Conservation (phyloP, 2,888 invertebrate species). For the Tetranychus piercei region DNA sequence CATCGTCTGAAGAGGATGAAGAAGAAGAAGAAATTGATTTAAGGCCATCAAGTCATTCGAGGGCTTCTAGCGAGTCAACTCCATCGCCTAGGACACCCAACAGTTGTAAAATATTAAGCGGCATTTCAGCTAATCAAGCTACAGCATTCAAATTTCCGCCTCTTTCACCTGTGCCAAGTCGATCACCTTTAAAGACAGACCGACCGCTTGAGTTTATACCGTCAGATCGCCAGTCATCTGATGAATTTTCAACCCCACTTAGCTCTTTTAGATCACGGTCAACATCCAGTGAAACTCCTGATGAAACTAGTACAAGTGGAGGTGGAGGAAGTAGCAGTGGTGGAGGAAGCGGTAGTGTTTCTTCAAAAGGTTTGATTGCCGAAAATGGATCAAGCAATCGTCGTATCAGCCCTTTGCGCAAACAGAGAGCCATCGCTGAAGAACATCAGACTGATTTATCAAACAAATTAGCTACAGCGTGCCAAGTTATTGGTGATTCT, state of each 20-base stretch:
- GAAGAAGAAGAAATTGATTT: neutral
- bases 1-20: constrained; percentile 20
- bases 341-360: neutral
- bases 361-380: constrained; percentile 10
- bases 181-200: neutral
- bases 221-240: constrained; percentile 16
- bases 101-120: constrained; percentile 16
- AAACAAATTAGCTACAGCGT: neutral
- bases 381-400: constrained; percentile 18
- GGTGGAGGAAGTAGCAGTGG: constrained; percentile 13
- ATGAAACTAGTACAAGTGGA: constrained; percentile 17
- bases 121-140: constrained; percentile 14
- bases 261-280: constrained; percentile 22
- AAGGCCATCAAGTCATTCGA: neutral
- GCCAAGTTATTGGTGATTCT: neutral
- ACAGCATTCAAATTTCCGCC: constrained; percentile 21
- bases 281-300: constrained; percentile 23
- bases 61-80: constrained; percentile 12
- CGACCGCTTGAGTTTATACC: neutral
- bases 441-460: neutral
- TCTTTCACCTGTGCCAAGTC: constrained; percentile 9
- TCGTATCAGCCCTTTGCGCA: constrained; percentile 23
- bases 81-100: constrained; percentile 18
- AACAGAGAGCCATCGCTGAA: constrained; percentile 27
- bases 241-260: constrained; percentile 17